These are phyloP conservation scores for Pantherophis guttatus DNA, from an alignment of 2,113 vertebrate species.

Conservation along the genomic window DNA sequence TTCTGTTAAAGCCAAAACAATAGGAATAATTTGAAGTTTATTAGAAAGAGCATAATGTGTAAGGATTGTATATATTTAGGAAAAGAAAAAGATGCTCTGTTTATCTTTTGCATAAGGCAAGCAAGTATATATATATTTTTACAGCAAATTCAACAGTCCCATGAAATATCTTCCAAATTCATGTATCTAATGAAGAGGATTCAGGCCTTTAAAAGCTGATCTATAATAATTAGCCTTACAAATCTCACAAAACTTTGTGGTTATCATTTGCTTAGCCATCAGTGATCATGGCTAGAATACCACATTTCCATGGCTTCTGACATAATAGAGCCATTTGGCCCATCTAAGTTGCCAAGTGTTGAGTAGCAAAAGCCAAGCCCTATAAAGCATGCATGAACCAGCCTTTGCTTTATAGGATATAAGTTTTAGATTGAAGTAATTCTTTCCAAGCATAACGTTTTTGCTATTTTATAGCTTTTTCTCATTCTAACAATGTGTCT, in stretches of 20 bases:
- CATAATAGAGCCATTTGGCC: neutral
- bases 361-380: neutral
- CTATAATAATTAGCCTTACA: neutral
- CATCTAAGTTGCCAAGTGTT: neutral
- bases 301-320: neutral
- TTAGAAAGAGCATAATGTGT: slow-evolving; percentile 28
- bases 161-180: neutral
- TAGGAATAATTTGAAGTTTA: slow-evolving; percentile 27
- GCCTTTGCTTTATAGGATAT: neutral
- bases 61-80: neutral
- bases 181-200: neutral
- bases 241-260: neutral
- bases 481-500: neutral
- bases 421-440: neutral
- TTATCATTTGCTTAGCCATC: neutral
- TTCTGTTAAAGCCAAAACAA: slow-evolving; percentile 38
- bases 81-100: neutral
- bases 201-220: neutral
- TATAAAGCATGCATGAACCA: neutral
- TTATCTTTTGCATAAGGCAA: neutral
- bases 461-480: neutral
- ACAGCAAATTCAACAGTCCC: neutral
- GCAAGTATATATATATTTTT: neutral
- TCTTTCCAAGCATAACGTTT: neutral
- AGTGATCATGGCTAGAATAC: neutral